Evolutionary conservation across 2,113 vertebrate species (phyloP).

Genomic region (Quiscalus mexicanus): DNA sequence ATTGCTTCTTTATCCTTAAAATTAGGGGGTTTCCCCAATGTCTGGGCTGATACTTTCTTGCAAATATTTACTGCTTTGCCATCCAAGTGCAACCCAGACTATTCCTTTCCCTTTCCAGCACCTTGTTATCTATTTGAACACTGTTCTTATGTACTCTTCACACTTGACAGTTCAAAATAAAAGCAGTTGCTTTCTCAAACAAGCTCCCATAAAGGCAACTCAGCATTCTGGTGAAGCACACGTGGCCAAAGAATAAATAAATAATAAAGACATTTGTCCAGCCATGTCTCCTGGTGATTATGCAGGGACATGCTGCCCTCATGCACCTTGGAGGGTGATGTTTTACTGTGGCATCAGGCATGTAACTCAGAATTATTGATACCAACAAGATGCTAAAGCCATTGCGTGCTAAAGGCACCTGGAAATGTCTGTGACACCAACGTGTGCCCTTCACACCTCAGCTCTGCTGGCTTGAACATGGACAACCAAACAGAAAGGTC

Average conservation of each 20-base stretch:
- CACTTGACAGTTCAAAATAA: not conserved
- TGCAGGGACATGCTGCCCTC: not conserved
- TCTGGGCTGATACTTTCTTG: not conserved
- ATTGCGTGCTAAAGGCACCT: not conserved
- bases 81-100: not conserved
- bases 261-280: not conserved
- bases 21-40: not conserved
- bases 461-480: accelerated
- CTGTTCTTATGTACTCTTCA: not conserved
- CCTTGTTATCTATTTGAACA: not conserved
- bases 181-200: not conserved
- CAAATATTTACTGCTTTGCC: not conserved
- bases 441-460: accelerated
- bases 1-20: not conserved
- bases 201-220: not conserved
- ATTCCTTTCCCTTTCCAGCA: not conserved
- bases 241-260: not conserved
- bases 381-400: not conserved
- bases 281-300: not conserved
- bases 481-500: not conserved
- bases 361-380: not conserved
- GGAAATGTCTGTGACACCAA: not conserved
- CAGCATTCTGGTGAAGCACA: not conserved
- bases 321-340: not conserved
- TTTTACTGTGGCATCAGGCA: not conserved